phyloP scores from a whole-genome alignment of 2,888 invertebrate genomes.

The Ceratothoa steindachneri region DNA sequence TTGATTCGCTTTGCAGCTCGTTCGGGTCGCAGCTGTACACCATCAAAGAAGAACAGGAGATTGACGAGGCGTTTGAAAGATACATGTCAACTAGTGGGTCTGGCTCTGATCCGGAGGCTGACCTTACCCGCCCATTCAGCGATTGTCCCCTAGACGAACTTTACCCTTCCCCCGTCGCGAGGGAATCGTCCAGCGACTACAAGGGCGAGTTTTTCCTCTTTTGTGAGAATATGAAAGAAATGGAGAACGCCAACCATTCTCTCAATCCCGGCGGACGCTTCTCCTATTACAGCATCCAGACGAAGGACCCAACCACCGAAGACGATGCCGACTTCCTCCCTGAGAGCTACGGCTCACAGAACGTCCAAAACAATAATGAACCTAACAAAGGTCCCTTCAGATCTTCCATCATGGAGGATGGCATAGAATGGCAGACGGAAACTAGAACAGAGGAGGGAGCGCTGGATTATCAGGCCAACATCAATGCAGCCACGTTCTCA shows the following conservation, averaged over 20 bases:
- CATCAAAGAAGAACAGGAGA: conserved; percentile 29
- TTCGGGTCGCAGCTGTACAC: conserved; percentile 34
- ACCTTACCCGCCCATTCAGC: not conserved
- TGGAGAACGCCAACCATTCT: conserved; percentile 20
- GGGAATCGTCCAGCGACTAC: not conserved
- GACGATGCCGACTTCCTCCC: conserved; percentile 23
- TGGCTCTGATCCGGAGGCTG: not conserved
- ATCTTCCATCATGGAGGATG: not conserved
- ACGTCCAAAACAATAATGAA: not conserved
- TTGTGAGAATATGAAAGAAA: conserved; percentile 28
- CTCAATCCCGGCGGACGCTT: conserved; percentile 17
- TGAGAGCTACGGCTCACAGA: conserved; percentile 18
- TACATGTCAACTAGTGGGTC: not conserved
- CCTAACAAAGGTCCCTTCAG: not conserved
- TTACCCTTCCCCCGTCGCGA: not conserved
- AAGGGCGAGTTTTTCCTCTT: conserved; percentile 30
- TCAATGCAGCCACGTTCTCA: not conserved
- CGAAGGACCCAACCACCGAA: conserved; percentile 11
- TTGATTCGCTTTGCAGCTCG: conserved; percentile 28
- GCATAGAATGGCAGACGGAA: not conserved
- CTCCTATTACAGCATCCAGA: conserved; percentile 22
- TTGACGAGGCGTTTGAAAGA: conserved; percentile 16
- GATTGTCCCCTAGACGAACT: too few species aligned
- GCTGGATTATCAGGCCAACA: not conserved
- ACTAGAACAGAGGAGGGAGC: not conserved